A percentile compares a stretch with the other conserved stretches of the same genome.
Conservation (phyloP, 2,113 vertebrate species). For the Chrysemys picta region DNA sequence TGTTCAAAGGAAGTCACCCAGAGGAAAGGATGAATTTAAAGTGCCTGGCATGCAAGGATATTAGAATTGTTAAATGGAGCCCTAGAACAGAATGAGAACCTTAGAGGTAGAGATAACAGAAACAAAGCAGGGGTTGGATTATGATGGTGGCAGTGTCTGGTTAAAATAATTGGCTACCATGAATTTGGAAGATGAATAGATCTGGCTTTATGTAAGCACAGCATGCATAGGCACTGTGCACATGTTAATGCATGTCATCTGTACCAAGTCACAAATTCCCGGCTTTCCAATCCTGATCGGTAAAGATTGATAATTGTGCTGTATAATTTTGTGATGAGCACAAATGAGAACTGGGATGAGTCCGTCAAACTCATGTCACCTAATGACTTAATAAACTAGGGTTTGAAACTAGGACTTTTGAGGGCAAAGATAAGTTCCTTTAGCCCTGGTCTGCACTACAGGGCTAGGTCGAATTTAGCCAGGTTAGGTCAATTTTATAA, state of each 20-base stretch:
- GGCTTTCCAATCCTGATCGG: not conserved
- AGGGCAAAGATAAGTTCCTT: not conserved
- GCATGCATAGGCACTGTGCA: not conserved
- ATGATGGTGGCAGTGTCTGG: rapidly evolving
- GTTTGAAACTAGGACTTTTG: not conserved
- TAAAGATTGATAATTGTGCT: not conserved
- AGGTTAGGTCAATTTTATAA: no score
- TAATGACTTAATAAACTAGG: not conserved
- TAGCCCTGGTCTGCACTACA: not conserved
- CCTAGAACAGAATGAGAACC: not conserved
- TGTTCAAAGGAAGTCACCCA: not conserved
- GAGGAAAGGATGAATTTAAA: not conserved
- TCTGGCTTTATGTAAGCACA: not conserved
- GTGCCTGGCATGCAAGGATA: not conserved
- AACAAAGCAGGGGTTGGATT: not conserved
- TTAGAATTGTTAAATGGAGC: not conserved
- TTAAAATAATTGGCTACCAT: not conserved
- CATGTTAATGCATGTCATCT: not conserved
- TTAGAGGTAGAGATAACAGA: not conserved
- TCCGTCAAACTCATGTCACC: rapidly evolving
- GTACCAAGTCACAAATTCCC: not conserved
- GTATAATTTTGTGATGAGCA: not conserved
- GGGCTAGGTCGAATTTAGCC: no score
- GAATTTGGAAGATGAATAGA: not conserved
- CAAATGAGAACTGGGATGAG: not conserved